Percentiles rank a stretch among this genome's conserved stretches.
Conservation (phyloP, 2,888 invertebrate species). For the Drosophila macrothrix region DNA sequence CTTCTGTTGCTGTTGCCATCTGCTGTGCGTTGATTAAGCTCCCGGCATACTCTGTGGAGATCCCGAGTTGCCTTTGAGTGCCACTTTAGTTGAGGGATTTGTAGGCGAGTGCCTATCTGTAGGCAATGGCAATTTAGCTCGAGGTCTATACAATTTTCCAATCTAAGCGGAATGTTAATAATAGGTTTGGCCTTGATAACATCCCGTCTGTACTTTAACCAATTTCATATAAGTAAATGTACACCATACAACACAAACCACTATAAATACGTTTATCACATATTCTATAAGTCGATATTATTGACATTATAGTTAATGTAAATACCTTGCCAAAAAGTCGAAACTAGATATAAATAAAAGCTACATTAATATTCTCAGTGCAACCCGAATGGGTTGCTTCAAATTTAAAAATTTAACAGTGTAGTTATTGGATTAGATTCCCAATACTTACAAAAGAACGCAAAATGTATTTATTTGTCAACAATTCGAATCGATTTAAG, state of each 20-base stretch:
- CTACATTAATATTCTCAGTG: neutral
- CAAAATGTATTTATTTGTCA: too few relatives aligned
- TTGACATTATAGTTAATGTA: neutral
- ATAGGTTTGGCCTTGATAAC: neutral
- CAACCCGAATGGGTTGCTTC: neutral
- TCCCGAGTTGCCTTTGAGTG: constrained; percentile 3
- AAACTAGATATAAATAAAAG: neutral
- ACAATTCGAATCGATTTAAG: too few relatives aligned
- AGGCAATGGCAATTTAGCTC: neutral
- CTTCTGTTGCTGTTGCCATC: constrained; percentile 4
- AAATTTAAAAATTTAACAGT: neutral
- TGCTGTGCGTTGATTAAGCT: constrained; percentile 41
- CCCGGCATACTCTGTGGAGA: constrained; percentile 3
- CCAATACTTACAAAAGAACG: neutral
- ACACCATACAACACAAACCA: neutral
- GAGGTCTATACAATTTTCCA: neutral
- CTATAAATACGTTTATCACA: neutral
- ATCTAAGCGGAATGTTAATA: neutral
- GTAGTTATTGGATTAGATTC: neutral
- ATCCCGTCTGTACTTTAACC: neutral
- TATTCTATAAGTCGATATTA: neutral
- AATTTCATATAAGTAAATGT: neutral
- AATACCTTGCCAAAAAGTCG: neutral
- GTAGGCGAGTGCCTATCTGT: neutral
- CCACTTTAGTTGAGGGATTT: constrained; percentile 5